A percentile compares a stretch with the other conserved stretches of the same genome.
Conservation (phyloP, 2,888 invertebrate genomes). For the Patella pellucida region DNA sequence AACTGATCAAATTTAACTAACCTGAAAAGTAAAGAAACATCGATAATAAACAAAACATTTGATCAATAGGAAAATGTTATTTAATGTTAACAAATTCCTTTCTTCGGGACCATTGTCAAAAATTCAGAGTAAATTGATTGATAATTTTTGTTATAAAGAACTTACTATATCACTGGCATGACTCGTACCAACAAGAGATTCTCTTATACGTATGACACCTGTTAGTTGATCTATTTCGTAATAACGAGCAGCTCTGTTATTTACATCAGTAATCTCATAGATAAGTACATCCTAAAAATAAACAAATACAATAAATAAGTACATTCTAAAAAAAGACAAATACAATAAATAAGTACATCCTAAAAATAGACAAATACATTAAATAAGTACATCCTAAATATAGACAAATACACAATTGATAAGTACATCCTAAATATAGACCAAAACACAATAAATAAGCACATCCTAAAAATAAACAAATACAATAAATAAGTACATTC, state of each 20-base stretch:
- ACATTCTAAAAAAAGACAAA: not conserved
- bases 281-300: not conserved
- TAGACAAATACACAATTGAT: no score
- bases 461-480: constrained; percentile 4
- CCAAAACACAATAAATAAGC: not conserved
- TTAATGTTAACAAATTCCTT: no score
- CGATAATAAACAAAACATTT: no score
- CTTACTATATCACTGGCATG: not conserved
- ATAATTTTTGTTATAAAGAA: not conserved
- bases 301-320: not conserved
- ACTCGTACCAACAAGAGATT: not conserved
- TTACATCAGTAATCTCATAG: not conserved
- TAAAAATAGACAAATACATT: no score
- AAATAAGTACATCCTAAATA: no score
- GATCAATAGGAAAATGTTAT: no score
- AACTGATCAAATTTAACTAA: no score
- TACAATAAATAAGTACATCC: not conserved
- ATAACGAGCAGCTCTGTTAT: not conserved
- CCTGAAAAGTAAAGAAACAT: no score
- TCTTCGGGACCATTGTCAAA: no score
- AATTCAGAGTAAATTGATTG: no score
- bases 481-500: not conserved
- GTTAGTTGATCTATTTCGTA: not conserved
- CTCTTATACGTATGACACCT: not conserved
- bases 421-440: no score